These are phyloP conservation scores for Hyperoplus immaculatus DNA, from an alignment of 2,797 vertebrate genomes.

Conservation along the genomic window DNA sequence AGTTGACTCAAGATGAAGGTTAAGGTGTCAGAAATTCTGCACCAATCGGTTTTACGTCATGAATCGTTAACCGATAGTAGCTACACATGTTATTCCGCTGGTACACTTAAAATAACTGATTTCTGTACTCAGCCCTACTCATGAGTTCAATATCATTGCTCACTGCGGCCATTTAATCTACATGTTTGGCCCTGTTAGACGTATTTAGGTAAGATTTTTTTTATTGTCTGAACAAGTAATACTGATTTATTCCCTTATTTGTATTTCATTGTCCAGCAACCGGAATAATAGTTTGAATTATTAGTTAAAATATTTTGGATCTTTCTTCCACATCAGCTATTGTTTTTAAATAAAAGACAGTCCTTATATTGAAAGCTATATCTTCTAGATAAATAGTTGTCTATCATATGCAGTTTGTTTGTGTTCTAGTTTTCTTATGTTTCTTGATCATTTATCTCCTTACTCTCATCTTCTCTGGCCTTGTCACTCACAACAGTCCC, in stretches of 20 bases:
- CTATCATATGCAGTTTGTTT: neutral
- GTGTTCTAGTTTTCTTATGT: neutral
- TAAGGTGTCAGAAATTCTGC: no score
- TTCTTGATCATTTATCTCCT: neutral
- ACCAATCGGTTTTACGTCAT: no score
- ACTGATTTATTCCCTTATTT: neutral
- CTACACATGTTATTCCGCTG: no score
- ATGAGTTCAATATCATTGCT: neutral
- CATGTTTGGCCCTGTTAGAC: neutral
- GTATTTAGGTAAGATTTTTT: neutral
- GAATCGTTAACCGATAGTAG: no score
- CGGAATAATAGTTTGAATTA: neutral
- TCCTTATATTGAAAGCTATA: neutral
- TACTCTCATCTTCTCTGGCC: neutral
- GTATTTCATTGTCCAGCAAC: neutral
- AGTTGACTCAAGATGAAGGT: no score
- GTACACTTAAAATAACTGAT: no score
- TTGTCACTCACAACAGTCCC: slow-evolving; percentile 76
- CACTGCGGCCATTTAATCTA: neutral
- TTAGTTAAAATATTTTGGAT: neutral
- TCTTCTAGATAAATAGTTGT: neutral
- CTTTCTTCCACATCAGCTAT: neutral
- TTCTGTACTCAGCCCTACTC: no score
- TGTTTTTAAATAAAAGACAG: neutral
- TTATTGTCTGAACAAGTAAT: neutral